A percentile compares a stretch with the other conserved stretches of the same genome.
phyloP scores from a whole-genome alignment of 2,113 vertebrate species.

The Syrrhaptes paradoxus region DNA sequence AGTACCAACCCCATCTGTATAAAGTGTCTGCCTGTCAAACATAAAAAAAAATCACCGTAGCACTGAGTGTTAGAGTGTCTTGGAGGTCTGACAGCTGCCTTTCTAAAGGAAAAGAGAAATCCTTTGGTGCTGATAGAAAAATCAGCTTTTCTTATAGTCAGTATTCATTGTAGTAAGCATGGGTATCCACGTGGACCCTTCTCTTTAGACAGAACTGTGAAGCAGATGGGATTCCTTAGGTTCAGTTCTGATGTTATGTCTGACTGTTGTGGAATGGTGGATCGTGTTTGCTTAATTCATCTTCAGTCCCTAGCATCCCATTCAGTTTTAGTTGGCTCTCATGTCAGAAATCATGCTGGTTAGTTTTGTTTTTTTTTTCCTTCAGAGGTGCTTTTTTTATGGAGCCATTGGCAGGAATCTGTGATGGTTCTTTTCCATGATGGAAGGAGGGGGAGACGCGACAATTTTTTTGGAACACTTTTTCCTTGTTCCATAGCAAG shows the following conservation, averaged over 20 bases:
- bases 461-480: background rate
- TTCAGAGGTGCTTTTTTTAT: background rate
- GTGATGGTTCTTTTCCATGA: background rate
- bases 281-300: background rate
- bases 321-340: background rate
- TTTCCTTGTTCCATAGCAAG: fast-evolving
- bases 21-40: background rate
- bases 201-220: background rate
- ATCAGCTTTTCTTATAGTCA: background rate
- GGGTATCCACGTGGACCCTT: background rate
- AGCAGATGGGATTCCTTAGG: background rate
- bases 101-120: background rate
- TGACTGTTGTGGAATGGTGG: background rate
- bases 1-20: background rate
- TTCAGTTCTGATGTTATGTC: background rate
- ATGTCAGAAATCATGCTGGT: background rate
- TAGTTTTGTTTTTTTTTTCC: background rate
- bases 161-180: background rate
- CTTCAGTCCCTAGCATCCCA: background rate
- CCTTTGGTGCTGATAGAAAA: background rate
- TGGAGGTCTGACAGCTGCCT: background rate
- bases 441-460: background rate
- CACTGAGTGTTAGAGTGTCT: background rate
- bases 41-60: background rate
- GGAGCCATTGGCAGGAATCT: background rate